These are phyloP conservation scores for Esox niger DNA, from an alignment of 2,113 vertebrate genomes.

Conservation along the genomic window DNA sequence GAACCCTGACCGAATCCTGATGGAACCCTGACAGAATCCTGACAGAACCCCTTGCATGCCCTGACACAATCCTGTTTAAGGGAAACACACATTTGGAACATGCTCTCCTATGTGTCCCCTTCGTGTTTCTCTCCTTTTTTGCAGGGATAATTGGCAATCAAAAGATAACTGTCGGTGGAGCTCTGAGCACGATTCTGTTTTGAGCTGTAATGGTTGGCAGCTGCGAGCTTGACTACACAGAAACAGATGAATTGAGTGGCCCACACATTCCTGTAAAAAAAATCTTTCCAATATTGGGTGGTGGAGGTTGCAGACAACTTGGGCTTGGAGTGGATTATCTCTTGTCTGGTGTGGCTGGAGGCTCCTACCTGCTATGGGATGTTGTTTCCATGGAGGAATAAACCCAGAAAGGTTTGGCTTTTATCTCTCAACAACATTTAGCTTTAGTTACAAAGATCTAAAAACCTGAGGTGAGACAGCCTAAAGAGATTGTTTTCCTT, in stretches of 20 bases:
- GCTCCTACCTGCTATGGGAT: slow-evolving; percentile 18
- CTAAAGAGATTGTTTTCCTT: slow-evolving; percentile 26
- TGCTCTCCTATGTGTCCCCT: slow-evolving; percentile 43
- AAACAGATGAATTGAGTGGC: slow-evolving; percentile 53
- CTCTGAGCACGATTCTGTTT: slow-evolving; percentile 48
- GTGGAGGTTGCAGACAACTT: slow-evolving; percentile 56
- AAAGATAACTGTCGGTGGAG: slow-evolving; percentile 57
- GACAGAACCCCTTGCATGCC: slow-evolving; percentile 34
- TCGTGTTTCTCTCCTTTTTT: slow-evolving; percentile 40
- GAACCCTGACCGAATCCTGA: slow-evolving; percentile 49
- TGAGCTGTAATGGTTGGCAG: slow-evolving; percentile 63
- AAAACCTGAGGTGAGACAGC: neutral
- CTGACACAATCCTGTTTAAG: slow-evolving; percentile 49
- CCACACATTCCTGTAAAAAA: slow-evolving; percentile 49
- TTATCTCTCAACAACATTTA: slow-evolving; percentile 6
- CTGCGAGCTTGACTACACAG: slow-evolving; percentile 52
- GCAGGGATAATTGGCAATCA: slow-evolving; percentile 69
- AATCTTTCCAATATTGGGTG: slow-evolving; percentile 41
- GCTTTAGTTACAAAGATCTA: neutral
- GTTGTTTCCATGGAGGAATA: slow-evolving; percentile 8
- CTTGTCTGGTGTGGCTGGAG: slow-evolving; percentile 1
- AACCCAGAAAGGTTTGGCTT: slow-evolving; percentile 17
- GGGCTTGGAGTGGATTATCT: slow-evolving; percentile 40
- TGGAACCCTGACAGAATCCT: slow-evolving; percentile 51
- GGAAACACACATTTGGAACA: slow-evolving; percentile 58